These are phyloP conservation scores for Montipora capitata DNA, from an alignment of 92 coral and sea anemone genomes.

Conservation along the genomic window DNA sequence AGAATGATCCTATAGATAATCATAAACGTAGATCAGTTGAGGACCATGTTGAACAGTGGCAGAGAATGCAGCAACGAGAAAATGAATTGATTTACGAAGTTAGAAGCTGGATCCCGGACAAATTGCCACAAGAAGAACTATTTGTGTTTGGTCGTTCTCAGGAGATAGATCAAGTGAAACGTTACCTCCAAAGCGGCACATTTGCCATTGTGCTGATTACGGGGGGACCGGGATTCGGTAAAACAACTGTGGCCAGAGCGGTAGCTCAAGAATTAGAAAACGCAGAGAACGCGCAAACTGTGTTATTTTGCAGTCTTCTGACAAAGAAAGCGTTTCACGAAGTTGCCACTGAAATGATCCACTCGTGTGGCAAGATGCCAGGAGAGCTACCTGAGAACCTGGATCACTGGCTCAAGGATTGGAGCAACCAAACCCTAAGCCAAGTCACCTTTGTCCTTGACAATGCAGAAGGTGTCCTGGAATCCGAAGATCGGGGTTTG, in stretches of 20 bases:
- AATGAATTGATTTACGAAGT: not conserved
- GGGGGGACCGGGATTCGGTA: slow-evolving; percentile 66
- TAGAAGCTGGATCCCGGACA: slow-evolving; percentile 28
- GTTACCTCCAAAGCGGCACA: not conserved
- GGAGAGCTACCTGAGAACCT: slow-evolving; percentile 28
- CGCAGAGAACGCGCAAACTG: not conserved
- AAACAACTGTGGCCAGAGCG: slow-evolving; percentile 40
- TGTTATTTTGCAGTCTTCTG: slow-evolving; percentile 16
- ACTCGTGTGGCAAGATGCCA: slow-evolving; percentile 2
- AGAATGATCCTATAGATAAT: slow-evolving; percentile 47
- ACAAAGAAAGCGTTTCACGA: slow-evolving; percentile 5
- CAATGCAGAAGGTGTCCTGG: slow-evolving; percentile 30
- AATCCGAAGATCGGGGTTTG: slow-evolving; percentile 14
- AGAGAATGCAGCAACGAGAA: not conserved
- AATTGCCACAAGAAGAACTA: slow-evolving; percentile 14
- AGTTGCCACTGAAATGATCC: slow-evolving; percentile 27
- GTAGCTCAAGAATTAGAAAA: not conserved
- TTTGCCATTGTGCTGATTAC: slow-evolving; percentile 36
- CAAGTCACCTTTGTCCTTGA: slow-evolving; percentile 41
- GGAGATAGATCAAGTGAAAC: slow-evolving; percentile 1
- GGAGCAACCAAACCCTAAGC: slow-evolving; percentile 37
- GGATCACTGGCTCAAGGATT: slow-evolving; percentile 39
- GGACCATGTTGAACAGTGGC: not conserved
- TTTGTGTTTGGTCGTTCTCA: slow-evolving; percentile 27
- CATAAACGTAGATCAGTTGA: slow-evolving; percentile 1